Base-by-base conservation (phyloP, 2,113 vertebrate species). In the Silurus asotus region DNA sequence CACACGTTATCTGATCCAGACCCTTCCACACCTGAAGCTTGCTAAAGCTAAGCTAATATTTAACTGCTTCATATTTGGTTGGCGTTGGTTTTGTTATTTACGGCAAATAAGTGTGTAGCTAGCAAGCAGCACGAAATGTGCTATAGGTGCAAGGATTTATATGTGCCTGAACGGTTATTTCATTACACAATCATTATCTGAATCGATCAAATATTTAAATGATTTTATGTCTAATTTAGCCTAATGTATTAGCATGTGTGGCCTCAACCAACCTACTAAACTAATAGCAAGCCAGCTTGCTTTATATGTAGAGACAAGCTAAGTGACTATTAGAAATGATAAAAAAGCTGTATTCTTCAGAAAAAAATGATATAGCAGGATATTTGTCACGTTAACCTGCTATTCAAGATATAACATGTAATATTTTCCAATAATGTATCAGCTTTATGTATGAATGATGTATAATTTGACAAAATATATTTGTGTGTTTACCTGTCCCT, bases 41-140 rank as follows among this genome's bases (percentile, higher is more conserved):
- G 83, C 74, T 64, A 65, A 78, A 78, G 84, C 74, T 67, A 78
- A 78, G 84, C 74, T 78, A 64, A 14, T 25, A 56, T 55, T 51
- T 45, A 48, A 19, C 37, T 45, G 28, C 8, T 28, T 80, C 56
- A 80, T 83, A n/a, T 15, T 83, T n/a, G 9, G 8, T 61, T 15
- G 17, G 59, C 15, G 6, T 25, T 17, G 82, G 11, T n/a, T n/a
- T 45, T 11, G 11, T 49, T 59, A 23, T 72, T 61, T 84, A 59
- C 20, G 23, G 23, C 70, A 64, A 58, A 37, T 37, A 37, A 37
- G 14, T 9, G 64, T 83, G 37, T 61, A 61, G 28, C 37, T 23
- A 53, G 15, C 25, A 28, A 53, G 58, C 7, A 65, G 17, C 4
- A 64, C 20, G n/a, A 45, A 55, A 37, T 3, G 58, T 48, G 56